These are phyloP conservation scores for Melanaphis sacchari DNA, from an alignment of 1,140 invertebrate species.

Conservation along the genomic window DNA sequence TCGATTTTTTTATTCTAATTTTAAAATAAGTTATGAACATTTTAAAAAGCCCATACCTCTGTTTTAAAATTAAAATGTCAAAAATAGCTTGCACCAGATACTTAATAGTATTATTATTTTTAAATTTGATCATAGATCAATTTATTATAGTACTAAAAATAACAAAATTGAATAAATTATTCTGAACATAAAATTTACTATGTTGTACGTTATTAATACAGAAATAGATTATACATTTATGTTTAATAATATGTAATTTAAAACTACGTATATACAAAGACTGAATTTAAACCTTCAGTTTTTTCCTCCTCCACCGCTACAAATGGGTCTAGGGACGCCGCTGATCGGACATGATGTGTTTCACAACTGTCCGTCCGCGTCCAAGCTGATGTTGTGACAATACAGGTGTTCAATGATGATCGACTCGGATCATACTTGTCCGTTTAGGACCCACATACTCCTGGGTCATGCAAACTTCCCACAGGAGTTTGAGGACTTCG, in stretches of 20 bases:
- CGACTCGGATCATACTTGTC: constrained; percentile 38
- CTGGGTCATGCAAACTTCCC: constrained; percentile 46
- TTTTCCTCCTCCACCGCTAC: not conserved
- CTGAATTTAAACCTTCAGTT: not conserved
- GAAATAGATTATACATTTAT: not conserved
- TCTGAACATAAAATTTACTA: too few species aligned
- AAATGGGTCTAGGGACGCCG: not conserved
- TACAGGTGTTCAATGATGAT: constrained; percentile 37
- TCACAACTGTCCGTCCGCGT: not conserved
- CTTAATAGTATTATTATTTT: not conserved
- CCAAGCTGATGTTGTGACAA: constrained; percentile 54
- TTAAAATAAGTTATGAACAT: not conserved
- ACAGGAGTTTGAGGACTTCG: constrained; percentile 49
- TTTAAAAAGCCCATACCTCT: not conserved
- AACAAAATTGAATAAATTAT: not conserved
- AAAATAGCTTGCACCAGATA: not conserved
- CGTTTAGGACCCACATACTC: constrained; percentile 51
- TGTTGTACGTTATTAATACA: not conserved
- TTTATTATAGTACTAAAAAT: not conserved
- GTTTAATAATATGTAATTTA: not conserved
- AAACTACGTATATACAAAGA: not conserved
- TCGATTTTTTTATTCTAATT: not conserved
- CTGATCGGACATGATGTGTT: not conserved
- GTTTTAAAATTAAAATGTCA: not conserved
- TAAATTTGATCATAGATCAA: not conserved